These are phyloP conservation scores for Eustalomyia histrio DNA, from an alignment of 2,888 invertebrate genomes.

Conservation along the genomic window DNA sequence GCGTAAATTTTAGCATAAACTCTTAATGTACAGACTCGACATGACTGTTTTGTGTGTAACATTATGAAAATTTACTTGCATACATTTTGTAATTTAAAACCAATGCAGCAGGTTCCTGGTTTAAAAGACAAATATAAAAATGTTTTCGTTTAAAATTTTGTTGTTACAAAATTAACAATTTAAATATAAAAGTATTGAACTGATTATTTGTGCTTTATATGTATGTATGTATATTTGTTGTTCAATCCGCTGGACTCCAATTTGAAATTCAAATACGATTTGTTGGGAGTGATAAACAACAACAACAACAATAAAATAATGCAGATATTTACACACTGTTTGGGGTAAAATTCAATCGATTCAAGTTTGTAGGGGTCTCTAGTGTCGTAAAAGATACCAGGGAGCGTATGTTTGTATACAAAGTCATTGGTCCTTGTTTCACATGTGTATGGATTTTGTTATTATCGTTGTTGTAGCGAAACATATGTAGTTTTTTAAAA, in stretches of 20 bases:
- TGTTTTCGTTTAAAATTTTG: slow-evolving; percentile 14
- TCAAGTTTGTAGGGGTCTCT: slow-evolving; percentile 54
- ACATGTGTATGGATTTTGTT: slow-evolving; percentile 43
- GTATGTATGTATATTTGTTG: background rate
- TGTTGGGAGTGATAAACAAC: slow-evolving; percentile 5
- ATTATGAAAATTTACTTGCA: background rate
- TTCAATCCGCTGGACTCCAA: slow-evolving; percentile 26
- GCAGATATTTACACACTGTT: slow-evolving; percentile 58
- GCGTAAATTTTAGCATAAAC: slow-evolving; percentile 61
- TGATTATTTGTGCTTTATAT: background rate
- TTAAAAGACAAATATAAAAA: slow-evolving; percentile 33
- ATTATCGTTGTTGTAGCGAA: slow-evolving; percentile 44
- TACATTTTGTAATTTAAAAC: slow-evolving; percentile 56
- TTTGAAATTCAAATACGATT: slow-evolving; percentile 57
- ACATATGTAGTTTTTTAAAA: slow-evolving; percentile 48
- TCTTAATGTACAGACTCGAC: slow-evolving; percentile 22
- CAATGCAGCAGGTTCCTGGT: slow-evolving; percentile 63
- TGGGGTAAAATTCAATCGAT: slow-evolving; percentile 43
- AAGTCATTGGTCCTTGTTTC: slow-evolving; percentile 64
- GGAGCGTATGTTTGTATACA: slow-evolving; percentile 14
- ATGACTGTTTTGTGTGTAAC: slow-evolving; percentile 27
- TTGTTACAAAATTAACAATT: slow-evolving; percentile 57
- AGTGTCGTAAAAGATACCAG: slow-evolving; percentile 38
- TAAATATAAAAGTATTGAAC: slow-evolving; percentile 28
- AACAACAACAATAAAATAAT: slow-evolving; percentile 13